Percentiles rank a stretch among this genome's conserved stretches.
These are phyloP conservation scores for Rhodeus uyekii DNA, from an alignment of 2,797 vertebrate genomes.

Conservation along the genomic window DNA sequence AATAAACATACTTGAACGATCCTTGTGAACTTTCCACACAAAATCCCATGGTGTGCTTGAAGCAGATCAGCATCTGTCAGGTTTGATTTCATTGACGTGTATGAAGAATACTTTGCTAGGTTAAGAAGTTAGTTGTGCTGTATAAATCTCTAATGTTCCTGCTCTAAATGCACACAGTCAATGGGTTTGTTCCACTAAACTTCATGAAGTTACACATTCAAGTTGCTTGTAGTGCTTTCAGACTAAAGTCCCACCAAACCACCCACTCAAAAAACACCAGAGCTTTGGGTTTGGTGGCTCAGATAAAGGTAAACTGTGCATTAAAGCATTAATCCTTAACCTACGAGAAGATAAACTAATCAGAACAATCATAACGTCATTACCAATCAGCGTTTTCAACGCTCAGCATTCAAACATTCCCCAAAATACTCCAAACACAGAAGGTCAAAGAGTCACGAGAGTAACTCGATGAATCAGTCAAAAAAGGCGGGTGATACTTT, in stretches of 20 bases:
- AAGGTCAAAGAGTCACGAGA: background rate
- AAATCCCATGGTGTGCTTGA: background rate
- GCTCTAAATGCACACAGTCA: background rate
- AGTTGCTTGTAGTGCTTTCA: constrained; percentile 48
- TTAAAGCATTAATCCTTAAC: background rate
- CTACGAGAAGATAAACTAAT: background rate
- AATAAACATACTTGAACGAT: constrained; percentile 41
- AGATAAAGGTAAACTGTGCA: background rate
- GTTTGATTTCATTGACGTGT: background rate
- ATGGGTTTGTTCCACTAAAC: constrained; percentile 17
- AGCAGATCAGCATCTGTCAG: background rate
- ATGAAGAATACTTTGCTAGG: background rate
- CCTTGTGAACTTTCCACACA: constrained; percentile 16
- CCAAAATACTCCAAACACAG: constrained; percentile 17
- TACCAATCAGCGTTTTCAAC: background rate
- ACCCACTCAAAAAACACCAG: background rate
- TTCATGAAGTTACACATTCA: constrained; percentile 49
- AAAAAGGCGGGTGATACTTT: background rate
- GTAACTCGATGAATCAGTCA: background rate
- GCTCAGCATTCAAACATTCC: background rate
- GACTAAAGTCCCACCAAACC: constrained; percentile 18
- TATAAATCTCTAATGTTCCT: background rate
- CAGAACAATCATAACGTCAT: background rate
- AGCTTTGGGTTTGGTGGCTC: background rate
- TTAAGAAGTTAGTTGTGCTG: background rate